Percentiles rank a stretch among this genome's conserved stretches.
Evolutionary conservation across 2,797 vertebrate species (phyloP).

Genomic region (Scomberomorus guttatus): DNA sequence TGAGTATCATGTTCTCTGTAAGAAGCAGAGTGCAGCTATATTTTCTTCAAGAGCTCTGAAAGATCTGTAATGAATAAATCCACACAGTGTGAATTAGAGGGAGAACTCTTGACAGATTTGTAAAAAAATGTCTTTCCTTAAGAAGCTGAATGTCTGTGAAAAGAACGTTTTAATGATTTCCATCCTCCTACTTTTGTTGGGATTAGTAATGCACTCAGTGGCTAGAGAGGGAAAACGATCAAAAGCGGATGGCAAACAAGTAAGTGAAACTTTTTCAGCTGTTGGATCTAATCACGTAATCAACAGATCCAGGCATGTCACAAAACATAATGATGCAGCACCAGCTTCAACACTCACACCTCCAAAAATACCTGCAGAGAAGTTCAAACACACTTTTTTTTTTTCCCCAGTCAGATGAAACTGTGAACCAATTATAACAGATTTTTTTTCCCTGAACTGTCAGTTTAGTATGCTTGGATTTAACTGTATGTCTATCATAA

Average conservation of each 20-base stretch:
- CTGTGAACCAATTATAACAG: background rate
- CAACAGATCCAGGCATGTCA: background rate
- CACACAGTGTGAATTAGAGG: slow-evolving; percentile 4
- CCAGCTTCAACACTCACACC: background rate
- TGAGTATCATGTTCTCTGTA: background rate
- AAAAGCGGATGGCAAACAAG: slow-evolving; percentile 13
- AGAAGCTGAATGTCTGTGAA: slow-evolving; percentile 18
- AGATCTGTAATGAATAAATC: slow-evolving; percentile 15
- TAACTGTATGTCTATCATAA: background rate
- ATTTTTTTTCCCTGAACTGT: background rate
- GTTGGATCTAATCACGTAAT: background rate
- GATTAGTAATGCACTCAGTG: background rate
- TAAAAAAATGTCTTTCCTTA: background rate
- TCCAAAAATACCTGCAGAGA: background rate
- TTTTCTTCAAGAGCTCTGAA: background rate
- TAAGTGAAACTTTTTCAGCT: background rate
- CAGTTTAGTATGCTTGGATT: background rate
- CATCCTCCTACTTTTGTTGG: slow-evolving; percentile 8
- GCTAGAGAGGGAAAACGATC: background rate
- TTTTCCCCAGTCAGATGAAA: background rate
- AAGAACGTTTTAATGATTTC: slow-evolving; percentile 22
- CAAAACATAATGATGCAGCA: background rate
- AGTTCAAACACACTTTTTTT: slow-evolving; percentile 1
- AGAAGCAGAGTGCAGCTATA: background rate
- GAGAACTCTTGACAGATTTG: slow-evolving; percentile 17